Evolutionary conservation across 2,888 invertebrate species (phyloP).

Genomic region (Vannuccia rotundouncinata): DNA sequence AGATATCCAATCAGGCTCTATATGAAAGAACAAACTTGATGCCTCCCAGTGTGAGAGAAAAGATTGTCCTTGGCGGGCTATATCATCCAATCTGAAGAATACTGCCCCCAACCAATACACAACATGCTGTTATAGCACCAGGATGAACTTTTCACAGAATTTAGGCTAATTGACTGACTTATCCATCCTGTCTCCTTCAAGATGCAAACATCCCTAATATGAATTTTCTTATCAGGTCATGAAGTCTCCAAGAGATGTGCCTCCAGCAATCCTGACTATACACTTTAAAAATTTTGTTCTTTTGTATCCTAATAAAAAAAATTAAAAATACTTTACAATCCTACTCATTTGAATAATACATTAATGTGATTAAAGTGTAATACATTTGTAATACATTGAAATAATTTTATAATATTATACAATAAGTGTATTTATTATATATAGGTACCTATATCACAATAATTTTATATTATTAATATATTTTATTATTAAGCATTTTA

Average conservation of each 20-base stretch:
- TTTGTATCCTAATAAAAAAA: background rate
- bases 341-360: no score
- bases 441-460: no score
- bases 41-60: background rate
- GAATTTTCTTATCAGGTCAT: background rate
- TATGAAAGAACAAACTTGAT: background rate
- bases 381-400: no score
- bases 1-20: background rate
- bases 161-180: background rate
- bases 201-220: background rate
- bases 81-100: background rate
- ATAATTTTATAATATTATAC: no score
- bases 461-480: no score
- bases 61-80: background rate
- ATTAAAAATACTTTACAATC: background rate
- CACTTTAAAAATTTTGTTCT: background rate
- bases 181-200: background rate
- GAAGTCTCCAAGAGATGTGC: background rate
- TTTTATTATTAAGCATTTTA: no score
- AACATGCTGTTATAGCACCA: background rate
- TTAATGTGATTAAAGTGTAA: no score
- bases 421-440: no score
- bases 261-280: background rate
- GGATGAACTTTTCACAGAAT: background rate
- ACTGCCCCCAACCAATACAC: background rate